These are phyloP conservation scores for Aplodontia rufa DNA, from an alignment of 2,113 vertebrate genomes.

Conservation along the genomic window DNA sequence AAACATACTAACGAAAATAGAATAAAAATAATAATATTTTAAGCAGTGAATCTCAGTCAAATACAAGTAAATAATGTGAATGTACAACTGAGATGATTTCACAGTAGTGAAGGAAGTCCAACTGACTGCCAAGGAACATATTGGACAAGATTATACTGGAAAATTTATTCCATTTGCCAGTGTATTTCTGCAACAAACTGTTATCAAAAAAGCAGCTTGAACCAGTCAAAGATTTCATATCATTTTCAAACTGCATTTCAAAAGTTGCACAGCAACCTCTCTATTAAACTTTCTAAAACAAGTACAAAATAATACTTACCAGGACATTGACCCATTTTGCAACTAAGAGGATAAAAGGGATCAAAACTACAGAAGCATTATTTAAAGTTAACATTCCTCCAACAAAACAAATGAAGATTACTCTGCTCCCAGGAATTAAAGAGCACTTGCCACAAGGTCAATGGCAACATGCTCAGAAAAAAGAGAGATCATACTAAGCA, in stretches of 20 bases:
- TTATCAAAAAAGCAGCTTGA: slow-evolving; percentile 13
- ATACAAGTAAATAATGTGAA: neutral
- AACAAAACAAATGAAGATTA: slow-evolving; percentile 37
- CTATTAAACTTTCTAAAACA: slow-evolving; percentile 30
- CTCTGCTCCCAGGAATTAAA: neutral
- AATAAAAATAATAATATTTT: slow-evolving; percentile 34
- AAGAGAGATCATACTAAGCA: neutral
- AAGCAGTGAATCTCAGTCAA: neutral
- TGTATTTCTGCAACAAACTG: neutral
- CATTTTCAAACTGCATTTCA: slow-evolving; percentile 36
- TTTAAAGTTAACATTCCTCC: neutral
- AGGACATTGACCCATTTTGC: slow-evolving; percentile 8
- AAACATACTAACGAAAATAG: neutral
- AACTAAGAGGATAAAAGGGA: neutral
- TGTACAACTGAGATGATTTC: neutral
- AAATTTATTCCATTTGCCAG: slow-evolving; percentile 7
- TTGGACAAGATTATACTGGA: neutral
- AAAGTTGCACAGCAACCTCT: neutral
- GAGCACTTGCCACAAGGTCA: neutral
- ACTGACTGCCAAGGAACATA: neutral
- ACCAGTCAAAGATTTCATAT: slow-evolving; percentile 9
- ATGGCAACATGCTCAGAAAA: neutral
- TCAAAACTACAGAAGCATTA: neutral
- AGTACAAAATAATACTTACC: slow-evolving; percentile 22
- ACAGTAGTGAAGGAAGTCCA: neutral